phyloP scores from a whole-genome alignment of 2,888 invertebrate genomes.

The Morpho helenor region DNA sequence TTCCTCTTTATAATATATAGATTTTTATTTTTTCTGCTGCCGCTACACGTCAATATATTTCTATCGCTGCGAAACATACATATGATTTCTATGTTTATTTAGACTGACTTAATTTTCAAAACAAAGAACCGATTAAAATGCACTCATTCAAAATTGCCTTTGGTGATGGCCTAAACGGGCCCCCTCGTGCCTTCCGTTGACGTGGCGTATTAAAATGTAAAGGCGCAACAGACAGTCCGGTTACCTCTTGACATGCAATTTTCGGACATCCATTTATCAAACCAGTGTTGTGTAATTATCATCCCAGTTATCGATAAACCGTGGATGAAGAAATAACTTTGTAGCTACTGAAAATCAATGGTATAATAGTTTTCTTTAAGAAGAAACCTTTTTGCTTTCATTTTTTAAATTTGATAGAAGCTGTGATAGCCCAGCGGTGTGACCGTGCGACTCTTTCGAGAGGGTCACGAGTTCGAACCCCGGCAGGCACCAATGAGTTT shows the following conservation, averaged over 20 bases:
- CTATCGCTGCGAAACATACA: neutral
- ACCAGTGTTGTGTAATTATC: conserved; percentile 32
- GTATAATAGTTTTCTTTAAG: no score
- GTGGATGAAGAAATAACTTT: neutral
- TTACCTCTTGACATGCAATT: conserved; percentile 75
- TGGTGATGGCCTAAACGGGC: conserved; percentile 57
- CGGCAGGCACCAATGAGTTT: no score
- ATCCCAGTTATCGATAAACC: conserved; percentile 32
- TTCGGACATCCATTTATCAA: conserved; percentile 71
- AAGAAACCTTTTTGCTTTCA: no score
- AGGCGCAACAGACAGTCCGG: conserved; percentile 54
- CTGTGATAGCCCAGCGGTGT: no score
- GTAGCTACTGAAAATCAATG: no score
- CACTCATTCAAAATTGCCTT: conserved; percentile 34
- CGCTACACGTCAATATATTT: no score
- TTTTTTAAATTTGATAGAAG: no score
- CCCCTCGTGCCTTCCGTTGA: conserved; percentile 46
- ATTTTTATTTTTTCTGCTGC: no score
- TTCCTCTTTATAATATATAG: no score
- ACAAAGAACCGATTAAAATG: conserved; percentile 28
- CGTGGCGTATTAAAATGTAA: conserved; percentile 70
- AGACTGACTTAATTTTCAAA: conserved; percentile 19
- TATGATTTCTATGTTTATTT: conserved; percentile 4
- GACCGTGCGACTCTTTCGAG: no score
- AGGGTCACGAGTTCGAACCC: no score